phyloP scores from a whole-genome alignment of 2,113 vertebrate species.

The Crotalus horridus region DNA sequence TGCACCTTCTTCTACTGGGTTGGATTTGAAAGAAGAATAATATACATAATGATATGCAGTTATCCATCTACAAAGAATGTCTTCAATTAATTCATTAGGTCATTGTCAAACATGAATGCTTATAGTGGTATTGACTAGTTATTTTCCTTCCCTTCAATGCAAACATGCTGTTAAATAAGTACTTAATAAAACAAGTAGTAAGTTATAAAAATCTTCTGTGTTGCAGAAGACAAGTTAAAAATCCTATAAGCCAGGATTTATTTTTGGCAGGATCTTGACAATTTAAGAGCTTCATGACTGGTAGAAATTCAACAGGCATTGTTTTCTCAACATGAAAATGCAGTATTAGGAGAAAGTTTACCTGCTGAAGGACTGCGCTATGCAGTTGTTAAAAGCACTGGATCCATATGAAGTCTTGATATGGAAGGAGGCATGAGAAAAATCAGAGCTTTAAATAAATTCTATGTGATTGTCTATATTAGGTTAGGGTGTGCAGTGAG shows the following conservation, averaged over 20 bases:
- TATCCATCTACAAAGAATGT: not conserved
- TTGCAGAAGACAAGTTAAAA: not conserved
- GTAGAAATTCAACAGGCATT: conserved; percentile 5
- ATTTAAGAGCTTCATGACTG: not conserved
- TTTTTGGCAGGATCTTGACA: not conserved
- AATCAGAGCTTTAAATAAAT: not conserved
- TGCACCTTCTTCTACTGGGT: not conserved
- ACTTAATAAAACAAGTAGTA: not conserved
- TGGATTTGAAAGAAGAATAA: not conserved
- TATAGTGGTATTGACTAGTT: not conserved
- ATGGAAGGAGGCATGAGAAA: not conserved
- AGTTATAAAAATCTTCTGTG: not conserved
- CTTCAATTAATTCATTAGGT: not conserved
- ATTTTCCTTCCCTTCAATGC: not conserved
- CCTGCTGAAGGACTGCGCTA: not conserved
- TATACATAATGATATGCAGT: not conserved
- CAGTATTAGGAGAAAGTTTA: not conserved
- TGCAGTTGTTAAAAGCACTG: not conserved
- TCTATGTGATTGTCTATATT: not conserved
- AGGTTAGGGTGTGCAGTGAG: not conserved
- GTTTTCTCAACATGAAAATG: not conserved
- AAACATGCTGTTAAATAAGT: not conserved
- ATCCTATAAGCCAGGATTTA: not conserved
- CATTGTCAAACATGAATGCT: not conserved
- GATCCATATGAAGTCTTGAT: too few relatives aligned